These are phyloP conservation scores for Sialis lutaria DNA, from an alignment of 2,888 invertebrate genomes.

Conservation along the genomic window DNA sequence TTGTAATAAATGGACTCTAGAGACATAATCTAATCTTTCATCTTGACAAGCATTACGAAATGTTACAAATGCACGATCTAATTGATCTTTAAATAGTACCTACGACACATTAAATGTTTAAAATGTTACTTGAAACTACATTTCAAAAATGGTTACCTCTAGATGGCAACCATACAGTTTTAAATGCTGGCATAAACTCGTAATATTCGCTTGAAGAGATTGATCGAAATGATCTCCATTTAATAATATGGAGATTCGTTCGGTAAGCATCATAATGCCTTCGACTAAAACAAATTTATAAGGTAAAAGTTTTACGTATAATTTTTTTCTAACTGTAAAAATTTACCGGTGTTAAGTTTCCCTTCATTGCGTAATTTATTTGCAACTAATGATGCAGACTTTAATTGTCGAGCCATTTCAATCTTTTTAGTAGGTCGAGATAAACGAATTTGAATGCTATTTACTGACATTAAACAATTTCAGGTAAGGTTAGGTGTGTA, in stretches of 20 bases:
- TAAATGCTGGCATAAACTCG: constrained; percentile 61
- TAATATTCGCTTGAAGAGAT: constrained; percentile 52
- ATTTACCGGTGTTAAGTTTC: constrained; percentile 23
- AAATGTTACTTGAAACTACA: neutral
- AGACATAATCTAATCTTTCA: constrained; percentile 68
- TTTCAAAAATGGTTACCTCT: constrained; percentile 26
- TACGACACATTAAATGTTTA: neutral
- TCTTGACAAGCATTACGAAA: constrained; percentile 82
- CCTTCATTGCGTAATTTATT: constrained; percentile 26
- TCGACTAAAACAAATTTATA: constrained; percentile 39
- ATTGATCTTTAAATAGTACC: constrained; percentile 63
- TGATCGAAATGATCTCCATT: constrained; percentile 49
- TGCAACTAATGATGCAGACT: constrained; percentile 14
- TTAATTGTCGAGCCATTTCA: constrained; percentile 4
- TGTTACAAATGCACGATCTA: constrained; percentile 70
- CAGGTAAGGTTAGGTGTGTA: neutral
- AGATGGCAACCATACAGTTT: constrained; percentile 66
- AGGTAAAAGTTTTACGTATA: neutral
- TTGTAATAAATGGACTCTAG: constrained; percentile 76
- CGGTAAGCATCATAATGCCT: constrained; percentile 65
- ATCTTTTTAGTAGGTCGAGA: neutral
- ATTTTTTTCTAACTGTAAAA: neutral
- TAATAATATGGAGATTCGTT: constrained; percentile 61
- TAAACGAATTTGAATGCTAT: constrained; percentile 1
- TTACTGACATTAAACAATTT: constrained; percentile 1